Conservation (phyloP, 2,888 invertebrate genomes). For the Athetis lepigone region DNA sequence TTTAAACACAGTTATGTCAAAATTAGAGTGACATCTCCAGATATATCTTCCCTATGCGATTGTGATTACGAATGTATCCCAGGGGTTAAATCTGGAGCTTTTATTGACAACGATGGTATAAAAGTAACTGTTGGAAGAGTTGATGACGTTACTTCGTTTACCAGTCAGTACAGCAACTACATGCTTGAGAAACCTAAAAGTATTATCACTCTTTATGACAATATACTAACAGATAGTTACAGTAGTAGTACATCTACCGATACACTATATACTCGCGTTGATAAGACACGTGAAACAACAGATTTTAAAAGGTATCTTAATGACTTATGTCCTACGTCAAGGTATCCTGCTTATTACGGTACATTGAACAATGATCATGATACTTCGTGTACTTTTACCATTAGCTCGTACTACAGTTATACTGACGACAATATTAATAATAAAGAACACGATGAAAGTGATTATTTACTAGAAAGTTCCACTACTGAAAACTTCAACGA, state of each 20-base stretch:
- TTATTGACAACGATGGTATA: slow-evolving; percentile 80
- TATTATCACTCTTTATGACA: slow-evolving; percentile 18
- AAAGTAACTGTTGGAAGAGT: slow-evolving; percentile 81
- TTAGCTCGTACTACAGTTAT: slow-evolving; percentile 13
- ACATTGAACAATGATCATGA: slow-evolving; percentile 21
- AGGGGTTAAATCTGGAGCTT: slow-evolving; percentile 76
- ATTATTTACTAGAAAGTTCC: not conserved
- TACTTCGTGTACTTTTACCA: slow-evolving; percentile 17
- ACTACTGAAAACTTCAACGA: not conserved
- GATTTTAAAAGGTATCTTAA: slow-evolving; percentile 33
- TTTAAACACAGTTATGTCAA: slow-evolving; percentile 83
- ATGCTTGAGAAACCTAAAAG: slow-evolving; percentile 5
- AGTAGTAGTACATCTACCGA: slow-evolving; percentile 29
- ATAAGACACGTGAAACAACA: slow-evolving; percentile 10
- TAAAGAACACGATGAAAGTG: slow-evolving; percentile 21
- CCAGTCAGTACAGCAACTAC: slow-evolving; percentile 27
- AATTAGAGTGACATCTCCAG: slow-evolving; percentile 81
- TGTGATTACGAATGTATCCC: slow-evolving; percentile 80
- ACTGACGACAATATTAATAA: not conserved
- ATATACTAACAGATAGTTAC: slow-evolving; percentile 13
- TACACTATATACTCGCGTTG: not conserved
- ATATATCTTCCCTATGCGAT: slow-evolving; percentile 78
- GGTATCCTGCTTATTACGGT: slow-evolving; percentile 7
- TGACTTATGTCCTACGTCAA: slow-evolving; percentile 1
- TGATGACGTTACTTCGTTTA: slow-evolving; percentile 68